phyloP scores from a whole-genome alignment of 2,113 vertebrate genomes.

The Cygnus buccinator region DNA sequence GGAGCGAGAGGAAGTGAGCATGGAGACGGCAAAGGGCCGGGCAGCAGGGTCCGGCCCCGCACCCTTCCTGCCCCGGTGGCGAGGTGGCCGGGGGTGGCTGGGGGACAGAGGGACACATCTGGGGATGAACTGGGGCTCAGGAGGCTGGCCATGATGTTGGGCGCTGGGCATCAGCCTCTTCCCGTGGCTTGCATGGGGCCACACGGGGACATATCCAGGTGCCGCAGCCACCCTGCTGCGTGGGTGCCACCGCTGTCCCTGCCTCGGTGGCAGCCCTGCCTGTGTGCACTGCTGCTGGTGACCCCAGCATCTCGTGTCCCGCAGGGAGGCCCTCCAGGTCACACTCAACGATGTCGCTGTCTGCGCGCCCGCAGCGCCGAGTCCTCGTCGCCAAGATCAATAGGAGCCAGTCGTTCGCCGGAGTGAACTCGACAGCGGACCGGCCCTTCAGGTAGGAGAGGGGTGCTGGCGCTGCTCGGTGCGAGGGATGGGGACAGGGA shows the following conservation, averaged over 20 bases:
- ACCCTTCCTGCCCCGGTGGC: not conserved
- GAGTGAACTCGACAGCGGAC: slow-evolving; percentile 88
- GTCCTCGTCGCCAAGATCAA: slow-evolving; percentile 85
- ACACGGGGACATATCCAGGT: not conserved
- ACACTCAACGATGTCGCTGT: slow-evolving; percentile 95
- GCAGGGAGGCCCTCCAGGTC: slow-evolving; percentile 90
- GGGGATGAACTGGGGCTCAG: not conserved
- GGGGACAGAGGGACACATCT: not conserved
- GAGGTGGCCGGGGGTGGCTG: not conserved
- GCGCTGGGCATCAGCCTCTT: not conserved
- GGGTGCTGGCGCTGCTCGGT: not conserved
- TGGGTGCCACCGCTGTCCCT: fast-evolving
- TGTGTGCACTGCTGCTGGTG: not conserved
- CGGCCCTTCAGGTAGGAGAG: slow-evolving; percentile 84
- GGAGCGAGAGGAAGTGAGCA: not conserved
- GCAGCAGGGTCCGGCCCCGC: not conserved
- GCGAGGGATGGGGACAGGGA: fast-evolving
- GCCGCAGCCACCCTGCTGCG: fast-evolving
- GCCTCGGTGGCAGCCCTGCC: not conserved
- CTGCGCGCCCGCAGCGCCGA: slow-evolving; percentile 87
- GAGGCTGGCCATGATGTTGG: not conserved
- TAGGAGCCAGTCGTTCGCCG: slow-evolving; percentile 97
- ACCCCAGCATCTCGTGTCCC: not conserved
- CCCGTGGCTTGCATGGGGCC: not conserved
- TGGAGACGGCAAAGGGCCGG: not conserved